Evolutionary conservation across 1,140 invertebrate genomes (phyloP), one percentile per base, ranked within the genome.

Genomic region (Lethrus apterus): DNA sequence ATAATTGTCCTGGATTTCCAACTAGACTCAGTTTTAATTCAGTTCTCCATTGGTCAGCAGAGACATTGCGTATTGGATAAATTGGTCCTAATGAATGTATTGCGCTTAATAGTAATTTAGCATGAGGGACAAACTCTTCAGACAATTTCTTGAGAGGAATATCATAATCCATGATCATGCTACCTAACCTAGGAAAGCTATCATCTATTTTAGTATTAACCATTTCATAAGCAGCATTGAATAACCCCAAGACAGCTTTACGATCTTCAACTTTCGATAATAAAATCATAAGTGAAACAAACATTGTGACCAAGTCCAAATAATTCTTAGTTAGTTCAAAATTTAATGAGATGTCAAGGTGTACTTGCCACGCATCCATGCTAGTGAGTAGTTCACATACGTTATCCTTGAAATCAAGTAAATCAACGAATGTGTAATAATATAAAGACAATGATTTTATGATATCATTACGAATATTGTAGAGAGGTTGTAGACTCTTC

Each of bases 381-480:
- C 87, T 92, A 5, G 94, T 98, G 2, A 99, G 70, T 29, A 99
- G 70, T 66, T 98, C 93, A 58, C 88, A 91, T 2, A 99, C 92
- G 78, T 98, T 93, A 65, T 99, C 96, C 70, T 98, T 98, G 56
- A 98, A 94, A 66, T 98, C 95, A 9, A 99, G 69, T 26, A 99
- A 74, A 75, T 99, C 96, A n/a, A 98, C 96, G 76, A 99, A 99
- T 1, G 97, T 99, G 60, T 97, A 96, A 64, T 99, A 99, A 68
- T 99, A 99, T 0, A 98, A 70, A 0, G 93, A 95, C 0, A 99
- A 69, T 2, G 92, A 93, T 64, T 98, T 98, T 43, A 95, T 91
- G 11, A 99, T 94, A 63, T 99, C 96, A 68, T 83, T 86, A 56
- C 85, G 79, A 17, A 95, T 84, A 53, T 79, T 80, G 11, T 81